Evolutionary conservation across 2,113 vertebrate genomes (phyloP).

Genomic region (Leptocoma aspasia): DNA sequence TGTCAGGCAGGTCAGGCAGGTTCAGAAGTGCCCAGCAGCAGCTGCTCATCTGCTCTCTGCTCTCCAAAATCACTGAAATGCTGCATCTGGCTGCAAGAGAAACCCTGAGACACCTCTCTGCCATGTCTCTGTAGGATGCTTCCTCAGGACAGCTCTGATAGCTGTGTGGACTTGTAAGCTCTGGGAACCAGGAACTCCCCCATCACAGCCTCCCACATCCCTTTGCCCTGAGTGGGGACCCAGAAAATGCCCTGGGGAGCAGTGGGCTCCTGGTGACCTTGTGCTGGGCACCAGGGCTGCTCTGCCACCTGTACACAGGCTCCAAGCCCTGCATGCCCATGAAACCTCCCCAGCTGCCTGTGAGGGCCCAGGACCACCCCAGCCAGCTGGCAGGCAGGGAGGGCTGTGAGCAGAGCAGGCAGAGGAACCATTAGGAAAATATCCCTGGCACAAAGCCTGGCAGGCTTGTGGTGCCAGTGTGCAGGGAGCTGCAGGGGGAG

Average conservation of each 20-base stretch:
- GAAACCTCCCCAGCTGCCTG: slow-evolving; percentile 46
- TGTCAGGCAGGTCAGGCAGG: background rate
- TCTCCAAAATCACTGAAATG: background rate
- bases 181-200: background rate
- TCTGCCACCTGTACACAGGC: slow-evolving; percentile 1
- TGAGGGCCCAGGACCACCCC: background rate
- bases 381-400: slow-evolving; percentile 60
- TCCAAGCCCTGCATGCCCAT: background rate
- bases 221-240: background rate
- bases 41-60: background rate
- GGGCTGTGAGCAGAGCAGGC: background rate
- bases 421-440: slow-evolving; percentile 32
- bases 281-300: background rate
- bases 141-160: background rate
- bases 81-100: background rate
- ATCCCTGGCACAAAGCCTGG: slow-evolving; percentile 26
- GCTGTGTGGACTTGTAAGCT: background rate
- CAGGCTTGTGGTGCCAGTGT: background rate
- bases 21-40: background rate
- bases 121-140: fast-evolving
- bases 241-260: background rate
- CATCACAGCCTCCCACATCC: background rate
- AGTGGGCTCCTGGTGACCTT: background rate
- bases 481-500: background rate
- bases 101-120: background rate